Base-by-base conservation (phyloP, 2,797 vertebrate species). In the Pelochelys cantorii region DNA sequence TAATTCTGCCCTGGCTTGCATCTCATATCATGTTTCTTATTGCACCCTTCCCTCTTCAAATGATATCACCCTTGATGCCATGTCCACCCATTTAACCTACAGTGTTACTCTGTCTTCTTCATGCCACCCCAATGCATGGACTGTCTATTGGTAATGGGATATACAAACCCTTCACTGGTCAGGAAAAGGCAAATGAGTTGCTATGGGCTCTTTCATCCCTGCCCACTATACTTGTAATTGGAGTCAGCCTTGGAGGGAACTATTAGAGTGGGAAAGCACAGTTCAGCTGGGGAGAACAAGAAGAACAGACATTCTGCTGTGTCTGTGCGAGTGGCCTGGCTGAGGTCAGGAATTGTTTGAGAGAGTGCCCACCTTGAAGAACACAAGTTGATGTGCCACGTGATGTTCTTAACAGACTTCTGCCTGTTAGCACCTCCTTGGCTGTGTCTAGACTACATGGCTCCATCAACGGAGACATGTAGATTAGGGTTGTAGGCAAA, bases 1-100 rank as follows among this genome's bases (percentile, higher is more conserved):
- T 92, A 96, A 95, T 90, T 22, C 84, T 78, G 29, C 57, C 59
- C 1, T 86, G 90, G 93, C 81, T 77, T 87, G 37, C 60, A 11
- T n/a, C 15, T 14, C 20, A 54, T 83, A 85, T 88, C 15, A 59
- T 68, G 87, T 81, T 74, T 80, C 27, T 27, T 86, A 87, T 90
- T 1, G 0, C 29, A 92, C 48, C 65, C 81, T 91, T 94, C 94
- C 57, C 91, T 92, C 81, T 87, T 55, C 57, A 84, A 57, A 15
- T 65, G 68, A 85, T 83, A 42, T 11, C 75, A 86, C 42, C 86
- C 57, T 81, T 74, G 12, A 22, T 93, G 84, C 4, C 62, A 2
- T 80, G 86, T 95, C 14, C 71, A 85, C 11, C 62, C 13, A 1
- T 56, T 93, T 93, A 42, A 93, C 87, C 74, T 53, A 8, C 34